phyloP scores from a whole-genome alignment of 1,140 invertebrate genomes.

The Radopholus similis region DNA sequence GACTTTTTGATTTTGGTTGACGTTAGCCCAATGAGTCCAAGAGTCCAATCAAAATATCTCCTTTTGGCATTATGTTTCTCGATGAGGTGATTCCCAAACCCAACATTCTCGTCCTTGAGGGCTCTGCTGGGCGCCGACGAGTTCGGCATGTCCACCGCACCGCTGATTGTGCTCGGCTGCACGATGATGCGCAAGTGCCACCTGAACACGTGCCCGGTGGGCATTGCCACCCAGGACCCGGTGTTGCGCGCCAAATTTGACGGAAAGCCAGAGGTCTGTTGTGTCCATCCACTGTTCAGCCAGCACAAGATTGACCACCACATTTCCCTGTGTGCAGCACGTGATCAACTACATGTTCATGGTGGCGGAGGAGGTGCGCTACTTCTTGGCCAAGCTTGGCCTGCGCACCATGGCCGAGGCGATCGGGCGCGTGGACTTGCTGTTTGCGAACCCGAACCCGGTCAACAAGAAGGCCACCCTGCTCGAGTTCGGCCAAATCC shows the following conservation, averaged over 20 bases:
- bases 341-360: constrained; percentile 96
- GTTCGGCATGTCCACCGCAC: constrained; percentile 87
- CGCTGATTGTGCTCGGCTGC: constrained; percentile 90
- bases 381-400: constrained; percentile 79
- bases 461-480: constrained; percentile 77
- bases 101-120: too few relatives aligned
- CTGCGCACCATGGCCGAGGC: constrained; percentile 84
- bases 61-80: constrained; percentile 66
- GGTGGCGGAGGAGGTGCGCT: constrained; percentile 72
- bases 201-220: constrained; percentile 96
- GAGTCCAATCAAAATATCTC: neutral
- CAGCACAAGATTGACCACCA: neutral
- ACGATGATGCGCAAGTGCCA: constrained; percentile 99
- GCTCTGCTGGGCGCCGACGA: constrained; percentile 93
- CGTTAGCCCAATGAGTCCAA: too few relatives aligned
- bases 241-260: constrained; percentile 88
- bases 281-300: neutral
- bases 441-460: constrained; percentile 63
- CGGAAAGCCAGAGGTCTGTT: constrained; percentile 84
- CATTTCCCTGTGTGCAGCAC: too few relatives aligned
- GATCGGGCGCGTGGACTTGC: constrained; percentile 84
- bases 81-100: constrained; percentile 95
- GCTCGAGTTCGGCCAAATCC: constrained; percentile 77
- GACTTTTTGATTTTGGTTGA: too few relatives aligned
- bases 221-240: constrained; percentile 96